Evolutionary conservation across 2,113 vertebrate species (phyloP).

Genomic region (Stomatorhinus ivindoensis): DNA sequence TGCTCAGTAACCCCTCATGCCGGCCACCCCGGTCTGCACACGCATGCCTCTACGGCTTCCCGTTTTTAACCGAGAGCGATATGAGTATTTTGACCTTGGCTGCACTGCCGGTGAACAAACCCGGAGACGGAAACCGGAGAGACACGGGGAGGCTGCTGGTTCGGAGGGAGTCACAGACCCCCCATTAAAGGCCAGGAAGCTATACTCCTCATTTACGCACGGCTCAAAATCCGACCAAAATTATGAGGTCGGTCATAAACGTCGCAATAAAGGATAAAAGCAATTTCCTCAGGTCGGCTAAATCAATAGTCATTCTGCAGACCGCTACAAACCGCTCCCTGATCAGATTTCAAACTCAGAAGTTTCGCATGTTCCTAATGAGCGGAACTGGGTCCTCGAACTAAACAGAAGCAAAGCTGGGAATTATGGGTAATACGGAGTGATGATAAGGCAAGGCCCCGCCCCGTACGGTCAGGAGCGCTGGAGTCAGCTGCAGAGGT

Average conservation of each 20-base stretch:
- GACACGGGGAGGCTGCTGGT: background rate
- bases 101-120: constrained; percentile 30
- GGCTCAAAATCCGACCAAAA: constrained; percentile 28
- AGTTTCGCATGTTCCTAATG: background rate
- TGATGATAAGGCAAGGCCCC: constrained; percentile 26
- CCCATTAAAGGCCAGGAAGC: constrained; percentile 29
- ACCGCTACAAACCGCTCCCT: constrained; percentile 21
- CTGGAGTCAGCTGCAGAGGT: constrained; percentile 31
- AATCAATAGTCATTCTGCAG: constrained; percentile 42
- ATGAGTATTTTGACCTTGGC: constrained; percentile 26
- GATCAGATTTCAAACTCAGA: constrained; percentile 25
- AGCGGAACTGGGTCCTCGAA: constrained; percentile 37
- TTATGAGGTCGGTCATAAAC: constrained; percentile 33
- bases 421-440: background rate
- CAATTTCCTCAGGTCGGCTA: constrained; percentile 29
- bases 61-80: constrained; percentile 18
- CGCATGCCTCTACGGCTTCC: background rate
- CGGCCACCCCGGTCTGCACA: background rate
- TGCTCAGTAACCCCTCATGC: background rate
- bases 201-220: constrained; percentile 18
- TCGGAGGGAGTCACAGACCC: background rate
- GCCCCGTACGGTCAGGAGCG: constrained; percentile 22
- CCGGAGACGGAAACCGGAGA: constrained; percentile 23
- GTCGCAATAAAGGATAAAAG: constrained; percentile 27
- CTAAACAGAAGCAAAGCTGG: constrained; percentile 31